Evolutionary conservation across 1,140 invertebrate genomes (phyloP).

Genomic region (Rhagoletis pomonella): DNA sequence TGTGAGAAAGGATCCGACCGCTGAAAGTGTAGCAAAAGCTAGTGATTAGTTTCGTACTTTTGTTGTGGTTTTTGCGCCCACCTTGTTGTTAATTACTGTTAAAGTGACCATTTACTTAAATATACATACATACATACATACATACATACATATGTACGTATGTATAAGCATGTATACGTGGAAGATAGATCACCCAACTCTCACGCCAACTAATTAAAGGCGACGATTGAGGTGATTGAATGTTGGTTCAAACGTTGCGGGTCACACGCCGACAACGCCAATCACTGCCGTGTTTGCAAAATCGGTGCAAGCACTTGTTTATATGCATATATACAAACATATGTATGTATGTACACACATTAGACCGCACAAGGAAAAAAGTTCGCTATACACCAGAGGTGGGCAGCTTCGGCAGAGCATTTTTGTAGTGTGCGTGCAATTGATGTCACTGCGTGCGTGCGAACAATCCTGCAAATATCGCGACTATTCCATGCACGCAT

Average conservation of each 20-base stretch:
- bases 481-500: too few species aligned
- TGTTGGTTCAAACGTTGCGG: not conserved
- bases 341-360: too few species aligned
- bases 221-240: not conserved
- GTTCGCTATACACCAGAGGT: too few species aligned
- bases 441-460: too few species aligned
- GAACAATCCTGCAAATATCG: too few species aligned
- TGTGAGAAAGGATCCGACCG: not conserved
- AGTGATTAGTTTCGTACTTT: not conserved
- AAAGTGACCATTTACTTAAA: constrained; percentile 47
- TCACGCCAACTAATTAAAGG: not conserved
- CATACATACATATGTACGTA: not conserved
- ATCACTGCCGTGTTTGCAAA: too few species aligned
- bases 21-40: not conserved
- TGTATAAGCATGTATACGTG: not conserved
- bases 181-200: not conserved
- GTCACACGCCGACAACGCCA: not conserved
- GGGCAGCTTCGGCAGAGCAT: too few species aligned
- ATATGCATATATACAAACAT: too few species aligned
- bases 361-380: too few species aligned
- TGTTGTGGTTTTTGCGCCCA: not conserved
- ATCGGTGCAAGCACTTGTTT: too few species aligned
- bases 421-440: too few species aligned
- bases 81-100: constrained; percentile 38
- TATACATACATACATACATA: not conserved